A percentile compares a stretch with the other conserved stretches of the same genome.
These are phyloP conservation scores for Carassius carassius DNA, from an alignment of 2,113 vertebrate species.

Conservation along the genomic window DNA sequence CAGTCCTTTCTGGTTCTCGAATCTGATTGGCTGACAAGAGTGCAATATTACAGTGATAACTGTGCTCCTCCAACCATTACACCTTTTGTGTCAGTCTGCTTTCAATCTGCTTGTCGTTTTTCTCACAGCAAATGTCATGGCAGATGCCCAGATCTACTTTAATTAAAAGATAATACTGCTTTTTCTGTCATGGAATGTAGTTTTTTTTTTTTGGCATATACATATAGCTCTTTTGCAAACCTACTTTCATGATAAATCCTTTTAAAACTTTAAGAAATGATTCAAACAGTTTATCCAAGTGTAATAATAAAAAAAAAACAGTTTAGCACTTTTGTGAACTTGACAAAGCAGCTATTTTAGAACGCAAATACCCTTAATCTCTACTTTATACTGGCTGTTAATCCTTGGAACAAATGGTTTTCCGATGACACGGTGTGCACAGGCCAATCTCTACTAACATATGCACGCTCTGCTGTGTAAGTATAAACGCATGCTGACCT, in stretches of 20 bases:
- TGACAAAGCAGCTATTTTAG: constrained; percentile 5
- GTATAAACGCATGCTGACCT: constrained; percentile 67
- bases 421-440: background rate
- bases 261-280: background rate
- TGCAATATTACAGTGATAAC: too few species aligned
- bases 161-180: too few species aligned
- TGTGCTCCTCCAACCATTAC: too few species aligned
- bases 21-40: too few species aligned
- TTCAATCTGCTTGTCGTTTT: too few species aligned
- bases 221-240: background rate
- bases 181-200: too few species aligned
- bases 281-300: background rate
- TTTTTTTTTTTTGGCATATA: background rate
- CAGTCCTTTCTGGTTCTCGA: too few species aligned
- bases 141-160: too few species aligned
- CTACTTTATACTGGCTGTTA: background rate
- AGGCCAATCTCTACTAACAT: background rate
- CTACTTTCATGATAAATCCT: background rate
- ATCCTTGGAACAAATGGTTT: background rate
- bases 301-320: background rate
- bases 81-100: too few species aligned
- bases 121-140: too few species aligned
- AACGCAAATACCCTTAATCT: background rate
- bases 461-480: too few species aligned
- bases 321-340: background rate